Evolutionary conservation across 2,888 invertebrate species (phyloP), one percentile per base, ranked within the genome.

Genomic region (Papilio protenor): DNA sequence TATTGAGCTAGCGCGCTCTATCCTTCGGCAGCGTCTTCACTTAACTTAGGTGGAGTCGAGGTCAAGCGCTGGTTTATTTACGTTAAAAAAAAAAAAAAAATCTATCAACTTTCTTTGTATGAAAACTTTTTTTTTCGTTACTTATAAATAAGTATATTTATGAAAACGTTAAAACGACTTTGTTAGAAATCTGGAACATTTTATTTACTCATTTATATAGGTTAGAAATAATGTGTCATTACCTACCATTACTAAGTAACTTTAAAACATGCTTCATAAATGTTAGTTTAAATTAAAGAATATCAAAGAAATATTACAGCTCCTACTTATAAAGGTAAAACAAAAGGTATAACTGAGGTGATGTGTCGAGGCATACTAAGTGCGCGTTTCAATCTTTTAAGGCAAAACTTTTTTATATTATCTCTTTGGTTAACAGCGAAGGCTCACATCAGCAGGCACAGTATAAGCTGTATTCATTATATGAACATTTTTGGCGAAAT

Each of bases 51-150:
- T n/a, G n/a, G n/a, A n/a, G n/a, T n/a, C n/a, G n/a, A n/a, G n/a
- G n/a, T n/a, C n/a, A n/a, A n/a, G n/a, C n/a, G n/a, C n/a, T n/a
- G n/a, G n/a, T n/a, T n/a, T n/a, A n/a, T n/a, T n/a, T n/a, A n/a
- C n/a, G n/a, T n/a, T n/a, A n/a, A n/a, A n/a, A n/a, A n/a, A n/a
- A n/a, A n/a, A n/a, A n/a, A n/a, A n/a, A n/a, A n/a, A n/a, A n/a
- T n/a, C 61, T 61, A 61, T 76, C 59, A 71, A 47, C 49, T 49
- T 76, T 59, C 76, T 61, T 49, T 61, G 18, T 47, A 59, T 27
- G 49, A 11, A 71, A 71, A 71, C 23, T 71, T 49, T 21, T 59
- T 61, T 33, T 57, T 27, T 47, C n/a, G 10, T 70, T 71, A 27
- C 33, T 21, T 71, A 11, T 52, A 27, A 27, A 59, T n/a, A 59